phyloP scores from a whole-genome alignment of 2,113 vertebrate genomes.

The Prionailurus bengalensis region DNA sequence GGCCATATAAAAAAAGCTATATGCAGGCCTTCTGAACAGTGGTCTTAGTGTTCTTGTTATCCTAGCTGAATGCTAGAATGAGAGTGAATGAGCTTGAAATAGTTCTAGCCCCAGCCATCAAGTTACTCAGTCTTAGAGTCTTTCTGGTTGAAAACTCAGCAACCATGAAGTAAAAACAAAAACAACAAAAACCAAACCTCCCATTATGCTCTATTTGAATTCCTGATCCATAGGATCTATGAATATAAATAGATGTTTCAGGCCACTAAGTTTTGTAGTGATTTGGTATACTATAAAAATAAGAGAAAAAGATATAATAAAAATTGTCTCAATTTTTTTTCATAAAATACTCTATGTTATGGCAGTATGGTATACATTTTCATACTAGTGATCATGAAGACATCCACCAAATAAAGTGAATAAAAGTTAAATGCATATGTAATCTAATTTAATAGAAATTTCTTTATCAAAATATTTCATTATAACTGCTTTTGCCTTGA shows the following conservation, averaged over 20 bases:
- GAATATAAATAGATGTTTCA: not conserved
- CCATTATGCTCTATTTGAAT: not conserved
- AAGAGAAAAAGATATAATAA: not conserved
- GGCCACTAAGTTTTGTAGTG: not conserved
- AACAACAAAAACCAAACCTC: not conserved
- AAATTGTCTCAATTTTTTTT: not conserved
- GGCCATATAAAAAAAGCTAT: not conserved
- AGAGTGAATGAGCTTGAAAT: not conserved
- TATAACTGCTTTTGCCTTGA: not conserved
- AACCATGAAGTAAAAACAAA: not conserved
- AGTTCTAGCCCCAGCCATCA: not conserved
- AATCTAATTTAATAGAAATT: not conserved
- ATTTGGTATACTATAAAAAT: not conserved
- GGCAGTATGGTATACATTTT: not conserved
- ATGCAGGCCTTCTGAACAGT: not conserved
- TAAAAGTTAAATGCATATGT: not conserved
- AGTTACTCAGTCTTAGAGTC: no score
- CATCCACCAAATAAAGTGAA: not conserved
- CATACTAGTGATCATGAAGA: not conserved
- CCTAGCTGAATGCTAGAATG: not conserved
- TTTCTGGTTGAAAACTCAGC: not conserved
- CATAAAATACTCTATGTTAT: not conserved
- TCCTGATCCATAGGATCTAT: not conserved
- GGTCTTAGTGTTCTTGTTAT: not conserved
- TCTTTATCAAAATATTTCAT: not conserved